Conservation (phyloP, 2,888 invertebrate genomes). For the Hanleya hanleyi region DNA sequence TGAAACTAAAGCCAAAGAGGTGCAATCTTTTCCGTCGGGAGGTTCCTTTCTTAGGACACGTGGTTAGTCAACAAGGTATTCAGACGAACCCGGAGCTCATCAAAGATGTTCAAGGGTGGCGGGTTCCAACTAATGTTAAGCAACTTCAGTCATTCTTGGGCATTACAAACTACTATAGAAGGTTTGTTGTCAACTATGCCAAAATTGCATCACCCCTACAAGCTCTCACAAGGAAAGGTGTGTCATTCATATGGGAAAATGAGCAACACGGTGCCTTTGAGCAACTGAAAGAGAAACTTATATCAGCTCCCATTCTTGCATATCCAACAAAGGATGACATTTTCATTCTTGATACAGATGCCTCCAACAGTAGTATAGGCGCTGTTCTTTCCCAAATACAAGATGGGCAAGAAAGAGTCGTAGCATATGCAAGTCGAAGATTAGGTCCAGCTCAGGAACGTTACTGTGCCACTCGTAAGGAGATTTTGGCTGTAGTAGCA, state of each 20-base stretch:
- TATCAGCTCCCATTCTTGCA: slow-evolving; percentile 9
- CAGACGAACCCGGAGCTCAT: neutral
- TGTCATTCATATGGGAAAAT: neutral
- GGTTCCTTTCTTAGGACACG: neutral
- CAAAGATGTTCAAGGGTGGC: neutral
- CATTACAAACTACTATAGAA: slow-evolving; percentile 3
- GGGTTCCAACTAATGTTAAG: no score
- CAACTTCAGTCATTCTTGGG: neutral
- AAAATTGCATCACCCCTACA: neutral
- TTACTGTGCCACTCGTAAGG: slow-evolving; percentile 16
- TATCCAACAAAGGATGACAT: slow-evolving; percentile 22
- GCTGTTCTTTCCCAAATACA: slow-evolving; percentile 8
- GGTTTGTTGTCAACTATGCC: neutral
- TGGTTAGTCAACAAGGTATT: neutral
- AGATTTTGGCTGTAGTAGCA: no score
- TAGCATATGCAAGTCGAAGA: slow-evolving; percentile 9
- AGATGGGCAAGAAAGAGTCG: slow-evolving; percentile 5
- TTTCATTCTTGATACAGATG: slow-evolving; percentile 11
- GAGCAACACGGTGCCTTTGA: neutral
- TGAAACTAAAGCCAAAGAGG: slow-evolving; percentile 5
- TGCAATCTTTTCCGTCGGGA: neutral
- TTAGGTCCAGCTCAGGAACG: neutral
- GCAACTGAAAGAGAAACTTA: neutral
- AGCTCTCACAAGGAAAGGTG: neutral
- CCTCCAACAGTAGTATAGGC: neutral